A percentile compares a stretch with the other conserved stretches of the same genome.
Conservation (phyloP, 1,140 invertebrate genomes). For the Coboldia fuscipes region DNA sequence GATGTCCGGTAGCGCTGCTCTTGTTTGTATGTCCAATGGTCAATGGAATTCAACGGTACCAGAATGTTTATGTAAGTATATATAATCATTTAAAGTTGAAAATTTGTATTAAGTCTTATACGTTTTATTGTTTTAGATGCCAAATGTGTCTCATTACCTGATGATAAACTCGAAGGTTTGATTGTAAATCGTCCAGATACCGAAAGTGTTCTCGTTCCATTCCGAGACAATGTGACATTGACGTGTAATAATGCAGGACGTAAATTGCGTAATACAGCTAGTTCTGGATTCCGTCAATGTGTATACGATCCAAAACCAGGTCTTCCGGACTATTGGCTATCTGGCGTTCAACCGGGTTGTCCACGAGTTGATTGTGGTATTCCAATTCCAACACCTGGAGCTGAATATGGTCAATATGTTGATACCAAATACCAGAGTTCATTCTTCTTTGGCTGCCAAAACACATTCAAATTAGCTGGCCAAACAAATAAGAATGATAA, state of each 20-base stretch:
- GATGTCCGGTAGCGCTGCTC: conserved; percentile 58
- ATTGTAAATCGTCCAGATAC: conserved; percentile 49
- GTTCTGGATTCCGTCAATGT: conserved; percentile 73
- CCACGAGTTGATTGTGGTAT: conserved; percentile 70
- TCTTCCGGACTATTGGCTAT: conserved; percentile 79
- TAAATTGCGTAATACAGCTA: conserved; percentile 53
- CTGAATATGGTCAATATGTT: conserved; percentile 68
- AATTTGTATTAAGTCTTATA: too few relatives aligned
- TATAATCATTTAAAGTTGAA: not conserved
- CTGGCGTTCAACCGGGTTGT: conserved; percentile 64
- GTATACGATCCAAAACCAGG: conserved; percentile 85
- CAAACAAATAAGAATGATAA: conserved; percentile 81
- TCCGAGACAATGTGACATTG: conserved; percentile 74
- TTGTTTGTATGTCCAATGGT: conserved; percentile 76
- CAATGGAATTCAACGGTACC: conserved; percentile 86
- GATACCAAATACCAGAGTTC: conserved; percentile 80
- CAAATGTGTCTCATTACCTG: conserved; percentile 71
- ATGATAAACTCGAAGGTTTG: conserved; percentile 70
- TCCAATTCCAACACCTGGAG: conserved; percentile 73
- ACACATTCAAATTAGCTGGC: conserved; percentile 84
- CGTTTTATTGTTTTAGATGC: conserved; percentile 42
- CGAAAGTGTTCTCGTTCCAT: conserved; percentile 62
- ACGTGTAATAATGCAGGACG: conserved; percentile 56
- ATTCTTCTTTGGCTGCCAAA: conserved; percentile 92
- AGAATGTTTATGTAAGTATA: conserved; percentile 66